These are phyloP conservation scores for Chaetoderma sp. DNA, from an alignment of 2,888 invertebrate genomes.

Conservation along the genomic window DNA sequence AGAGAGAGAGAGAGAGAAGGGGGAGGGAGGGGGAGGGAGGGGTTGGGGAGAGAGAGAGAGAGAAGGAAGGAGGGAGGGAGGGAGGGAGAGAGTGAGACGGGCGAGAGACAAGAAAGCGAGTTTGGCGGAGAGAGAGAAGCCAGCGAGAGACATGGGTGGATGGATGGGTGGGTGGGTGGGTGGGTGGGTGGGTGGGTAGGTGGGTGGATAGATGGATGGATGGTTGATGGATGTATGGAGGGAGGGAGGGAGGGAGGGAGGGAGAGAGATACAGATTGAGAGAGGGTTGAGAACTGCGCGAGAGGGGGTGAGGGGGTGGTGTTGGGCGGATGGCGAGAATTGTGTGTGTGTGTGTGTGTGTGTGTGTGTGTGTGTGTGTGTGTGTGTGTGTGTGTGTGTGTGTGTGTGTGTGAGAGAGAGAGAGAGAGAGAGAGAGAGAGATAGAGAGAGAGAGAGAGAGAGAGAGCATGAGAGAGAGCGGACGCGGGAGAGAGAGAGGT, in stretches of 20 bases:
- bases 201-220: no score
- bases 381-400: background rate
- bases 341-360: background rate
- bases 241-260: background rate
- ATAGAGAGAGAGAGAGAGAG: no score
- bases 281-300: background rate
- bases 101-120: background rate
- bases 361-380: background rate
- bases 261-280: background rate
- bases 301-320: background rate
- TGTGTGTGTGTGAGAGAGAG: background rate
- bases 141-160: background rate
- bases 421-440: background rate
- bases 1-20: background rate
- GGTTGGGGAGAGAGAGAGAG: background rate
- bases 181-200: no score
- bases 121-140: background rate
- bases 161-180: no score
- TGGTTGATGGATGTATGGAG: no score
- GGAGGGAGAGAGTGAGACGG: slow-evolving; percentile 5
- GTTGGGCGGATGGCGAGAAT: background rate
- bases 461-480: no score
- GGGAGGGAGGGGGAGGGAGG: background rate
- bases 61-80: no score
- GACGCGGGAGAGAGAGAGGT: background rate